Percentiles rank a stretch among this genome's conserved stretches.
phyloP scores from a whole-genome alignment of 2,888 invertebrate species.

The Xestia rhomboidea region DNA sequence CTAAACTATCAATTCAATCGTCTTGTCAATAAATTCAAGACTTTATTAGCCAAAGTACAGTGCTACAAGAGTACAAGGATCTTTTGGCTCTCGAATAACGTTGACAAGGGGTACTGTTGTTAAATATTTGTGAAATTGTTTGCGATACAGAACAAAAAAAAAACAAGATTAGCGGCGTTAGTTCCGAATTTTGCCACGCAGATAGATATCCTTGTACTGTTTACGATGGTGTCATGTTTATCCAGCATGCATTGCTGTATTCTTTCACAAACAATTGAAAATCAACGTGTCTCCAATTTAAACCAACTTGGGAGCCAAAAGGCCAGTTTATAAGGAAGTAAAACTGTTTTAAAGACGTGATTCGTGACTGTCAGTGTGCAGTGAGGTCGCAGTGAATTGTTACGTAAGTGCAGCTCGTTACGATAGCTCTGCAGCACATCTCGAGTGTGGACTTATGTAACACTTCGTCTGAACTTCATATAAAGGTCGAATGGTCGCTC shows the following conservation, averaged over 20 bases:
- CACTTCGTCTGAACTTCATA: slow-evolving; percentile 7
- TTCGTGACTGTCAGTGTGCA: slow-evolving; percentile 27
- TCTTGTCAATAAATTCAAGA: neutral
- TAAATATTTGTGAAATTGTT: neutral
- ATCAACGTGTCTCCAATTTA: neutral
- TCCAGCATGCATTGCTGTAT: neutral
- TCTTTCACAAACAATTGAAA: neutral
- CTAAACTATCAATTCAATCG: neutral
- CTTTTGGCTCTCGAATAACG: neutral
- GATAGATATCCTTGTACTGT: neutral
- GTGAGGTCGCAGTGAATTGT: slow-evolving; percentile 22
- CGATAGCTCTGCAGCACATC: slow-evolving; percentile 27
- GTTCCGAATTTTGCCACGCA: neutral
- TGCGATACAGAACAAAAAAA: neutral
- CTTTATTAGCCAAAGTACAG: neutral
- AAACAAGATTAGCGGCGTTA: neutral
- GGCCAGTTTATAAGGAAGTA: slow-evolving; percentile 33
- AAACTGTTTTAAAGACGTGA: slow-evolving; percentile 15
- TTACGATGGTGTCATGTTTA: neutral
- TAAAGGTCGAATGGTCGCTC: neutral
- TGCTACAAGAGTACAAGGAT: neutral
- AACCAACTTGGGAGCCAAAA: neutral
- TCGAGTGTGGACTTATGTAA: slow-evolving; percentile 26
- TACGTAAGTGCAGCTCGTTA: slow-evolving; percentile 40
- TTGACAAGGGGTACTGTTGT: neutral